Percentiles rank a stretch among this genome's conserved stretches.
These are phyloP conservation scores for Lepilemur septentrionalis DNA, from an alignment of 2,797 vertebrate species.

Conservation along the genomic window DNA sequence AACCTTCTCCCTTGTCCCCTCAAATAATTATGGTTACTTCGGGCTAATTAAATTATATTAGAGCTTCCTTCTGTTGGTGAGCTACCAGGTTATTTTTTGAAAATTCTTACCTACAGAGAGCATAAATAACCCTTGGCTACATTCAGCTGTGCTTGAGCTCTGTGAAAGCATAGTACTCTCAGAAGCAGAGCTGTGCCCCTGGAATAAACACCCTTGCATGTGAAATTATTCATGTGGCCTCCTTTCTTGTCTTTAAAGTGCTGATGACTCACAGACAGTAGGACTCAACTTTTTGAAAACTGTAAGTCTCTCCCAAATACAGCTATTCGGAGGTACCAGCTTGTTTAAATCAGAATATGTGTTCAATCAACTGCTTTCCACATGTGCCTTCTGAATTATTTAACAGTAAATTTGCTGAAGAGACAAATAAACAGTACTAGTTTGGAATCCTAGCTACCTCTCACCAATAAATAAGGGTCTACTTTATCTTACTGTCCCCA, in stretches of 20 bases:
- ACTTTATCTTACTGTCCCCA: background rate
- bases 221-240: background rate
- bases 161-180: background rate
- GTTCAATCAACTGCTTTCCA: background rate
- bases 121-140: background rate
- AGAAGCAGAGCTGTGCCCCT: background rate
- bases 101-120: background rate
- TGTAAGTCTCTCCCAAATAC: background rate
- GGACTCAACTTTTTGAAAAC: background rate
- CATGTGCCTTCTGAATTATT: background rate
- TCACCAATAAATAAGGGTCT: background rate
- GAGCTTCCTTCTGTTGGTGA: background rate
- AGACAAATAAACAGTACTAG: background rate
- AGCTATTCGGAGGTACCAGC: background rate
- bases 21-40: constrained; percentile 1
- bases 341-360: background rate
- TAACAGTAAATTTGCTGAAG: background rate
- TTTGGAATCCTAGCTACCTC: background rate
- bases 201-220: background rate
- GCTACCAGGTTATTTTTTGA: background rate
- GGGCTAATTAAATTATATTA: background rate
- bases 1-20: background rate
- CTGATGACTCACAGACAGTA: background rate
- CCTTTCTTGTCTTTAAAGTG: background rate
- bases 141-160: background rate